Evolutionary conservation across 2,888 invertebrate species (phyloP).

Genomic region (Entomobrya multifasciata): DNA sequence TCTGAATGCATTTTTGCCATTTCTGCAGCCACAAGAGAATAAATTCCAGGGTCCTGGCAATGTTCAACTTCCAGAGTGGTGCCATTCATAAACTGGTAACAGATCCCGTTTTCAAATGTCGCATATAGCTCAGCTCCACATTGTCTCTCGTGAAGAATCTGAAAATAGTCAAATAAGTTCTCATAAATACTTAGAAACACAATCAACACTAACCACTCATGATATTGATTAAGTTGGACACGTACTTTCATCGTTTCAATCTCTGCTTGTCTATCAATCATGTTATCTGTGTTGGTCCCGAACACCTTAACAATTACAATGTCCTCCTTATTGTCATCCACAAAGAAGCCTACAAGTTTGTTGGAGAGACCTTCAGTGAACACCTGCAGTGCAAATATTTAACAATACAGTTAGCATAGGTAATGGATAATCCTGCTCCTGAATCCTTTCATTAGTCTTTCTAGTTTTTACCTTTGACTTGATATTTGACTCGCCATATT

Average conservation of each 20-base stretch:
- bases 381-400: no score
- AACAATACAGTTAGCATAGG: neutral
- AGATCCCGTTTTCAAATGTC: conserved; percentile 95
- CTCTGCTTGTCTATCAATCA: conserved; percentile 94
- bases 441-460: no score
- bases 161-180: conserved; percentile 68
- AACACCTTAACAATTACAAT: conserved; percentile 93
- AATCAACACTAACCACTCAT: no score
- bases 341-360: conserved; percentile 90
- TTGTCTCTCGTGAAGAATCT: conserved; percentile 87
- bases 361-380: conserved; percentile 98
- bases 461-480: conserved; percentile 86
- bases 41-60: conserved; percentile 86
- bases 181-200: no score
- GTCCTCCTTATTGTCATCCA: conserved; percentile 83
- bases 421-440: no score
- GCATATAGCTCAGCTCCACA: conserved; percentile 94
- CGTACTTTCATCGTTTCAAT: conserved; percentile 82
- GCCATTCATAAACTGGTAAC: conserved; percentile 93
- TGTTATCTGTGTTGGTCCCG: conserved; percentile 94
- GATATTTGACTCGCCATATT: conserved; percentile 81
- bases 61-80: conserved; percentile 86
- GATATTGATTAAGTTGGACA: no score
- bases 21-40: conserved; percentile 88
- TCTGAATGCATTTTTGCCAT: conserved; percentile 90